These are phyloP conservation scores for Helicoverpa assulta DNA, from an alignment of 2,888 invertebrate species.

Conservation along the genomic window DNA sequence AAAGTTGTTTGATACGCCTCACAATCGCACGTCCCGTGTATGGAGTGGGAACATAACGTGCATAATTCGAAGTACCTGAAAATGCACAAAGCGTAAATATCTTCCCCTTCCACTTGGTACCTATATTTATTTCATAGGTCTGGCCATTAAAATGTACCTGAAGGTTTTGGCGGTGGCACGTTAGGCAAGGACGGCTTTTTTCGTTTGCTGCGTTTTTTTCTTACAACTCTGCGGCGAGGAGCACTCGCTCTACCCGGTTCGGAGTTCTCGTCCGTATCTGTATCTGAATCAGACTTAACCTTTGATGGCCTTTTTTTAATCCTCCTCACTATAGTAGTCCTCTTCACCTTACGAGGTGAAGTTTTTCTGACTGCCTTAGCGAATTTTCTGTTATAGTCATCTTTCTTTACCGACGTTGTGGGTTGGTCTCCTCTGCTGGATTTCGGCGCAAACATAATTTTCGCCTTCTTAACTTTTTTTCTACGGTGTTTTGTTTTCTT, in stretches of 20 bases:
- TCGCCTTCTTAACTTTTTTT: conserved; percentile 65
- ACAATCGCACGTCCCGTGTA: conserved; percentile 35
- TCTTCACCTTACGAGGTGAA: conserved; percentile 56
- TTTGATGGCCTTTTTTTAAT: conserved; percentile 12
- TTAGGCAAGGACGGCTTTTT: conserved; percentile 52
- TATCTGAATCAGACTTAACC: conserved; percentile 21
- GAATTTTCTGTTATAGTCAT: conserved; percentile 30
- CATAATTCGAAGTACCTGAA: conserved; percentile 51
- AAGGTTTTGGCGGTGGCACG: conserved; percentile 27
- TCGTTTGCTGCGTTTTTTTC: conserved; percentile 63
- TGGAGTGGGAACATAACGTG: conserved; percentile 26
- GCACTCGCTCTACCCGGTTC: conserved; percentile 7
- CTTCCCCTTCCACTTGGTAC: conserved; percentile 23
- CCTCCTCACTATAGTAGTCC: conserved; percentile 20
- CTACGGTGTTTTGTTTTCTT: conserved; percentile 59
- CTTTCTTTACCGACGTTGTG: conserved; percentile 59
- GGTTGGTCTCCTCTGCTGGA: conserved; percentile 19
- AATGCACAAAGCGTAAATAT: conserved; percentile 45
- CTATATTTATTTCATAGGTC: conserved; percentile 27
- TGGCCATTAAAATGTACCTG: conserved; percentile 57
- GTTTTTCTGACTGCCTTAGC: conserved; percentile 57
- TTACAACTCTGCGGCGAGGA: conserved; percentile 59
- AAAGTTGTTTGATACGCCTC: conserved; percentile 32
- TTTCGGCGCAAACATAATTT: conserved; percentile 61
- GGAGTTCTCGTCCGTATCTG: conserved; percentile 6